Percentiles rank a stretch among this genome's conserved stretches.
phyloP scores from a whole-genome alignment of 2,888 invertebrate species.

The Euphydryas editha region DNA sequence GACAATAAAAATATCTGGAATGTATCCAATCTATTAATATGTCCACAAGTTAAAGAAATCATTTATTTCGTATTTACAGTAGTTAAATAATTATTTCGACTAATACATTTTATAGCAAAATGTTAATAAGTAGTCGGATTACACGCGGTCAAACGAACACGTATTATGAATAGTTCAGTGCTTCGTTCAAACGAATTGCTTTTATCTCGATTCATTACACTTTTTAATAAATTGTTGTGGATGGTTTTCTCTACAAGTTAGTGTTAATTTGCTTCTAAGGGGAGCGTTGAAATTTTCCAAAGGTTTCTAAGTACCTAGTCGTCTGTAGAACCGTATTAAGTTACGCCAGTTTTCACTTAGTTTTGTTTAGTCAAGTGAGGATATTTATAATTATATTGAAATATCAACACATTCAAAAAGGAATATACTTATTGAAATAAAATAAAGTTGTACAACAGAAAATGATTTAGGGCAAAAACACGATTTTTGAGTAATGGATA shows the following conservation, averaged over 20 bases:
- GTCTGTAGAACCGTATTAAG: conserved; percentile 26
- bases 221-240: conserved; percentile 15
- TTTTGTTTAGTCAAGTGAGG: conserved; percentile 18
- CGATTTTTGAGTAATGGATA: too few species aligned
- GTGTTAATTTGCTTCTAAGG: conserved; percentile 11
- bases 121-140: neutral
- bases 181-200: conserved; percentile 13
- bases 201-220: conserved; percentile 22
- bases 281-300: conserved; percentile 28
- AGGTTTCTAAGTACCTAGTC: conserved; percentile 38
- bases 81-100: neutral
- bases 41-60: too few species aligned
- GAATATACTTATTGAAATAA: too few species aligned
- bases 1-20: too few species aligned
- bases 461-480: too few species aligned
- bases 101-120: neutral
- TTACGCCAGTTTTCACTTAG: conserved; percentile 25
- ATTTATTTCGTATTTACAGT: neutral
- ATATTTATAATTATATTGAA: neutral
- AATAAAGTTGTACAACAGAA: too few species aligned
- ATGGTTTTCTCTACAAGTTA: neutral
- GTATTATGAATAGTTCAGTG: conserved; percentile 3
- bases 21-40: too few species aligned
- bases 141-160: neutral
- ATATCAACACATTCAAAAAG: too few species aligned